A percentile compares a stretch with the other conserved stretches of the same genome.
Conservation (phyloP, 2,797 vertebrate genomes). For the Chaunax sp. region DNA sequence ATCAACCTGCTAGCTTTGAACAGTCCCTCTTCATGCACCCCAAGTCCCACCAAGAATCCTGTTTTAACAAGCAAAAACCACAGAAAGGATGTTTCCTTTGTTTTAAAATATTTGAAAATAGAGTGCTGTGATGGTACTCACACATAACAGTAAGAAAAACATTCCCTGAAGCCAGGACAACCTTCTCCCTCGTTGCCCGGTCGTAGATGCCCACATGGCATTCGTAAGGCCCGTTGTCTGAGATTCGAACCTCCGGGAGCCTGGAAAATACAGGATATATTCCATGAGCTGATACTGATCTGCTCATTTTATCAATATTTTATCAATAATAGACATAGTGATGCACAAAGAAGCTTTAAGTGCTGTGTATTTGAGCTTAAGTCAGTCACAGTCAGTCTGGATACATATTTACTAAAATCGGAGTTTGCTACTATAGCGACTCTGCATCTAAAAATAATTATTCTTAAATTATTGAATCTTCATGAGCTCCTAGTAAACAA, state of each 20-base stretch:
- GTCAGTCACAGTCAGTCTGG: too few relatives aligned
- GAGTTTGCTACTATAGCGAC: background rate
- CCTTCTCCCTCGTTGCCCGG: constrained; percentile 94
- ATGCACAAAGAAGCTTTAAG: background rate
- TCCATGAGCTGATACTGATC: background rate
- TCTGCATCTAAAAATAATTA: background rate
- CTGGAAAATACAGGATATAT: constrained; percentile 72
- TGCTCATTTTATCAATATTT: background rate
- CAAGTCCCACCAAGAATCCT: too few relatives aligned
- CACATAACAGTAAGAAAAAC: constrained; percentile 97
- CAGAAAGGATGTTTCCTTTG: background rate
- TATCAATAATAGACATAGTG: too few relatives aligned
- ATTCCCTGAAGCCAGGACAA: constrained; percentile 94
- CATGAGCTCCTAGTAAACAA: background rate
- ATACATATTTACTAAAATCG: too few relatives aligned
- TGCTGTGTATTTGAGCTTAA: too few relatives aligned
- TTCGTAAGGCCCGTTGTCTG: constrained; percentile 96
- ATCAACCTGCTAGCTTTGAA: constrained; percentile 31
- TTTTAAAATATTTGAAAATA: background rate
- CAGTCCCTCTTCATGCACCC: background rate
- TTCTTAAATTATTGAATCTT: background rate
- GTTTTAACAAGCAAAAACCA: background rate
- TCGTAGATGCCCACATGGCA: constrained; percentile 99
- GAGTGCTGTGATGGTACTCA: constrained; percentile 79
- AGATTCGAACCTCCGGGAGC: constrained; percentile 95